A percentile compares a stretch with the other conserved stretches of the same genome.
phyloP scores from a whole-genome alignment of 2,888 invertebrate genomes.

The Acleris emargana region DNA sequence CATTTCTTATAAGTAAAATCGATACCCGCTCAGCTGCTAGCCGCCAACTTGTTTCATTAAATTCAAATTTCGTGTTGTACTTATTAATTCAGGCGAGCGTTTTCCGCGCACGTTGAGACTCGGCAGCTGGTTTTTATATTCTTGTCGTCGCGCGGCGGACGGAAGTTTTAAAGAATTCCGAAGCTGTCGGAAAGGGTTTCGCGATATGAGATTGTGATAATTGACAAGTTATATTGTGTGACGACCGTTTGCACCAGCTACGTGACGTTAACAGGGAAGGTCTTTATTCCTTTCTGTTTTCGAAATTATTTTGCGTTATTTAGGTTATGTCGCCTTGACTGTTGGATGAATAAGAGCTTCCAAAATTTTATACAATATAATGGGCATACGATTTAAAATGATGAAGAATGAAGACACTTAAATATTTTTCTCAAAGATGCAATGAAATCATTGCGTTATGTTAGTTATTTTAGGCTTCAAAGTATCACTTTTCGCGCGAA shows the following conservation, averaged over 20 bases:
- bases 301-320: too few species aligned
- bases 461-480: too few species aligned
- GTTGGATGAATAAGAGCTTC: too few species aligned
- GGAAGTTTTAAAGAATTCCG: conserved; percentile 49
- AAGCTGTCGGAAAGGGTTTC: conserved; percentile 45
- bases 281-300: too few species aligned
- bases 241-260: conserved; percentile 7
- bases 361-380: too few species aligned
- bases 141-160: conserved; percentile 34
- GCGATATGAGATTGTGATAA: conserved; percentile 42
- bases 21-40: conserved; percentile 76
- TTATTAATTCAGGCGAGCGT: conserved; percentile 81
- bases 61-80: conserved; percentile 84
- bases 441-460: too few species aligned
- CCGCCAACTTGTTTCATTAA: conserved; percentile 83
- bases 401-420: too few species aligned
- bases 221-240: conserved; percentile 41
- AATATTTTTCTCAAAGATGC: too few species aligned
- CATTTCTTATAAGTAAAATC: conserved; percentile 69
- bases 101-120: conserved; percentile 66
- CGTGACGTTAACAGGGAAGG: not conserved
- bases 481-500: too few species aligned
- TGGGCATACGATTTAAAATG: too few species aligned
- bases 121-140: conserved; percentile 70
- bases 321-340: too few species aligned